Evolutionary conservation across 2,888 invertebrate genomes (phyloP), one percentile per base, ranked within the genome.

Genomic region (Dusona sp.): DNA sequence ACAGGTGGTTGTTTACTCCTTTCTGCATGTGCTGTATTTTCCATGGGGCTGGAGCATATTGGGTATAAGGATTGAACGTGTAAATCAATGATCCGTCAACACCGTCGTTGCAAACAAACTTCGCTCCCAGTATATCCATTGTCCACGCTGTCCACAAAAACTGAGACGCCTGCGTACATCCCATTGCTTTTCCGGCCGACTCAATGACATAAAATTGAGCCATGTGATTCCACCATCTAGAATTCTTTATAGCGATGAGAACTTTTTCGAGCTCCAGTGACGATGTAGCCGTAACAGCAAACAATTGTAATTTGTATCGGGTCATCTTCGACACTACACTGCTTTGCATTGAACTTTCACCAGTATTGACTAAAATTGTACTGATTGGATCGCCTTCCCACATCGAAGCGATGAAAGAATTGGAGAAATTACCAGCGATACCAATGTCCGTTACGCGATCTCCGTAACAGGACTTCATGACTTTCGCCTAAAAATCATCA

Each of bases 61-160:
- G 68, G 3, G 81, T 84, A 80, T 82, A 90, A 11, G 88, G 90
- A 70, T 89, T 88, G 74, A 82, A 89, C 3, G 85, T 87, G 79
- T 88, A 90, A n/a, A 87, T 68, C 25, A 57, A 67, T 9, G 54
- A 11, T 7, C 25, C 74, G 3, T 79, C 64, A 8, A n/a, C 42
- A 2, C 75, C 22, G 38, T 87, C 61, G 1, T 65, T 22, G 77
- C 90, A 90, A 1, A 89, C 33, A 51, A 85, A 89, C 0, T 77
- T 67, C n/a, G 85, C 83, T 3, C 79, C 36, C 3, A 89, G 73
- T 16, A 89, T 51, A 79, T 89, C 86, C 25, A 65, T 65, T 1
- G 83, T 48, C 89, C 89, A 90, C 3, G 73, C 77, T 16, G 54
- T 78, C 45, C 29, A 33, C 4, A 90, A 61, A 61, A 83, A 85